Evolutionary conservation across 2,797 vertebrate species (phyloP), one percentile per base, ranked within the genome.

Genomic region (Brachymystax lenok): DNA sequence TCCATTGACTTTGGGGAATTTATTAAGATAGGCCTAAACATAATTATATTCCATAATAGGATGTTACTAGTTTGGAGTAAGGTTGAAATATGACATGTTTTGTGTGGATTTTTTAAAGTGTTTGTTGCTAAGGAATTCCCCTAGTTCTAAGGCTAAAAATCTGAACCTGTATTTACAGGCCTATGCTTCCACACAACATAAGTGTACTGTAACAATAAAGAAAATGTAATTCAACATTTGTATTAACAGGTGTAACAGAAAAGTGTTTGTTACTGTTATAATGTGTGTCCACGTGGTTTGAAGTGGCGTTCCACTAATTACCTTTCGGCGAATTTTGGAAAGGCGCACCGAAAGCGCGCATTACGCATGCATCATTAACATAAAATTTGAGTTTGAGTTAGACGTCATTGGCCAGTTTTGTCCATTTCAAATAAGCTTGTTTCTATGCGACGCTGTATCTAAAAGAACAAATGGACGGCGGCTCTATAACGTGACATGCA

Each of bases 321-420:
- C 52, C 27, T n/a, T 56, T 73, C 40, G 71, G 33, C 30, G 52
- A n/a, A 12, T 35, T 33, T 33, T 54, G 51, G 52, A 73, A 61
- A 73, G 17, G 27, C 28, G 54, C 54, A 63, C 52, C 46, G 33
- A 52, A 21, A 54, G 27, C 51, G 33, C 33, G 56, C 72, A 73
- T 61, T 73, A 56, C 56, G 72, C 72, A 63, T 40, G 72, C 72
- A n/a, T 12, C 30, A 63, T 63, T 27, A 40, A 40, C 56, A 54
- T 33, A n/a, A 3, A 19, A 30, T 28, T 30, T 2, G 33, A 35
- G 6, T 33, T 69, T 10, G 2, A 35, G 17, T 69, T 19, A 3
- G 33, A 30, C 27, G 24, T 66, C 10, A 61, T 67, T 67, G 13
- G 64, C 10, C 7, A 67, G 24, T 16, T 67, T 67, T 33, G 59